Percentiles rank a stretch among this genome's conserved stretches.
Conservation (phyloP, 2,888 invertebrate species). For the Clitarchus hookeri region DNA sequence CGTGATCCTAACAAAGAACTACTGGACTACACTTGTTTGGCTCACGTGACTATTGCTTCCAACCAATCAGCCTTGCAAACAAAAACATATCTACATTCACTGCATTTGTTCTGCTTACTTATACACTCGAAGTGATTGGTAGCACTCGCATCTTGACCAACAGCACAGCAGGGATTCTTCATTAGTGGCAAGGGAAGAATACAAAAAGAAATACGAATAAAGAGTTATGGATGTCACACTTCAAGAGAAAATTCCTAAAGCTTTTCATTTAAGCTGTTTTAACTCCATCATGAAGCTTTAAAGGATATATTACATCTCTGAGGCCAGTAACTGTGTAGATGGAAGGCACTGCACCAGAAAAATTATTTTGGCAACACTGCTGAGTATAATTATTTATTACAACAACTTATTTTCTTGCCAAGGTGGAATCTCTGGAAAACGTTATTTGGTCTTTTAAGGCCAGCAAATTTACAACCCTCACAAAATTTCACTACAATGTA, state of each 20-base stretch:
- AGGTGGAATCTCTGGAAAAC: no score
- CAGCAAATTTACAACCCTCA: no score
- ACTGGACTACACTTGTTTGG: not conserved
- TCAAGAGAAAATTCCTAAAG: not conserved
- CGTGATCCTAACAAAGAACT: not conserved
- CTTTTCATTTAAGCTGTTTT: not conserved
- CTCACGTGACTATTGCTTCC: not conserved
- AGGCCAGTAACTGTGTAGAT: no score
- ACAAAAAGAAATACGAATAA: not conserved
- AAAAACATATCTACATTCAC: not conserved
- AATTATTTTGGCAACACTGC: no score
- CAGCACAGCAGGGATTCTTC: not conserved
- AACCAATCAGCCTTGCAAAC: not conserved
- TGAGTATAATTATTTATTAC: no score
- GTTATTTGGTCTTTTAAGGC: no score
- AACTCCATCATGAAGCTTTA: no score
- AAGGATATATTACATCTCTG: no score
- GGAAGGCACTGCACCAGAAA: no score
- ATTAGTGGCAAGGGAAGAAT: not conserved
- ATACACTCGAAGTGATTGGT: slow-evolving; percentile 7
- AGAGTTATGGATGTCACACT: not conserved
- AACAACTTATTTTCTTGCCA: no score
- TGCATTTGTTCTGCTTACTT: not conserved
- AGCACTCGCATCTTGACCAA: not conserved
- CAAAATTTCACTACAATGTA: no score